Evolutionary conservation across 2,888 invertebrate species (phyloP), one percentile per base, ranked within the genome.

Genomic region (Hetaerina titia): DNA sequence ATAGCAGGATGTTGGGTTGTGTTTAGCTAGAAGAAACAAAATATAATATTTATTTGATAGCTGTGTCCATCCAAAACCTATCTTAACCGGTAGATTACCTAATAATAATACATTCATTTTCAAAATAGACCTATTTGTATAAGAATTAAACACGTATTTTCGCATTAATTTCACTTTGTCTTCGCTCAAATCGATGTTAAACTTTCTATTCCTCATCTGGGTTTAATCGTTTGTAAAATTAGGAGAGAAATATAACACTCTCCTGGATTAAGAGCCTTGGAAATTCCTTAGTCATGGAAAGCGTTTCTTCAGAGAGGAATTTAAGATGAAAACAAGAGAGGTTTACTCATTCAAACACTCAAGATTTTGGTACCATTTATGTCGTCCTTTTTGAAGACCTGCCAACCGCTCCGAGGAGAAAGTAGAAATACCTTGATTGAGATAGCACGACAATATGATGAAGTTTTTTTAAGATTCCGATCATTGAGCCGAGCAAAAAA

Each of bases 401-500:
- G n/a, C 69, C 56, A 74, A 11, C 92, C 57, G 74, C 56, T 74
- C 74, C 57, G 22, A 92, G 63, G 17, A 60, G 60, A 90, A 58
- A 81, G 81, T 25, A 81, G 81, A 92, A 45, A 92, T 25, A 17
- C 56, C 69, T 63, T 69, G 69, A 92, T 92, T 69, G 69, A 92
- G 92, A 92, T 92, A 92, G 69, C 56, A 69, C 64, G n/a, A n/a
- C 45, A 69, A 56, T 64, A 92, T 69, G 56, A 92, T 69, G 69
- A 56, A 92, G 92, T 92, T 64, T 92, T n/a, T 92, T 92, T 60
- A 45, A 81, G 81, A 81, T 92, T 56, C 92, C 45, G 69, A 92
- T 92, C 92, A 81, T 81, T 31, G 81, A 81, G 74, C 74, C 92
- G 92, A n/a, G 31, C 31, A 81, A 92, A 92, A 92, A 92, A 92